Conservation (phyloP, 2,113 vertebrate species). For the Asarcornis scutulata region DNA sequence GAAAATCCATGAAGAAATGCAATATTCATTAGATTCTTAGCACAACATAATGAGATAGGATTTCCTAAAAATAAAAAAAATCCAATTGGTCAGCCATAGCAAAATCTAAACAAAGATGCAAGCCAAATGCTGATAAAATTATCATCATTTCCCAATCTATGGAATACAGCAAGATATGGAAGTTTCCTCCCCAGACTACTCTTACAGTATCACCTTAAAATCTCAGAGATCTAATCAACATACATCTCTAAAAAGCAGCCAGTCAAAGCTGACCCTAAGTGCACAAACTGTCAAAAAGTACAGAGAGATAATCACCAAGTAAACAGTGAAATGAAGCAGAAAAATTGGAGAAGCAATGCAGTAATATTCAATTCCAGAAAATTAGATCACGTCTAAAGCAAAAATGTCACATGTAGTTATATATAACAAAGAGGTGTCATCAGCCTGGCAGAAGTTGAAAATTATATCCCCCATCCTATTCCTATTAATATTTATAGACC, state of each 20-base stretch:
- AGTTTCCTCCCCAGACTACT: neutral
- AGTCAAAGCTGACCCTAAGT: neutral
- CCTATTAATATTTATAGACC: neutral
- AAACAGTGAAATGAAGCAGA: neutral
- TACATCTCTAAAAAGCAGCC: neutral
- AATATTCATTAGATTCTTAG: neutral
- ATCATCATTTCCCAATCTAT: neutral
- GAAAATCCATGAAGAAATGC: neutral
- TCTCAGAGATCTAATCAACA: neutral
- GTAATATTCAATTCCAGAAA: neutral
- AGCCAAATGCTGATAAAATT: neutral
- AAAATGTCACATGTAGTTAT: neutral
- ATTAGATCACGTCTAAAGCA: neutral
- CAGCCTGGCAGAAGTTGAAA: neutral
- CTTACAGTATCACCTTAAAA: neutral
- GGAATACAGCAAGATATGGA: neutral
- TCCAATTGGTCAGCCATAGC: neutral
- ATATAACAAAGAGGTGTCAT: neutral
- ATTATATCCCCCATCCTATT: neutral
- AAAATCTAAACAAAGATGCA: neutral
- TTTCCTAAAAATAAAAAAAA: neutral
- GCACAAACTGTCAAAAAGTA: neutral
- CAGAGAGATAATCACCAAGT: neutral
- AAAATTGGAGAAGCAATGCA: neutral
- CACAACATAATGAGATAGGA: neutral